Base-by-base conservation (phyloP, 2,113 vertebrate genomes). In the Bombycilla garrulus region DNA sequence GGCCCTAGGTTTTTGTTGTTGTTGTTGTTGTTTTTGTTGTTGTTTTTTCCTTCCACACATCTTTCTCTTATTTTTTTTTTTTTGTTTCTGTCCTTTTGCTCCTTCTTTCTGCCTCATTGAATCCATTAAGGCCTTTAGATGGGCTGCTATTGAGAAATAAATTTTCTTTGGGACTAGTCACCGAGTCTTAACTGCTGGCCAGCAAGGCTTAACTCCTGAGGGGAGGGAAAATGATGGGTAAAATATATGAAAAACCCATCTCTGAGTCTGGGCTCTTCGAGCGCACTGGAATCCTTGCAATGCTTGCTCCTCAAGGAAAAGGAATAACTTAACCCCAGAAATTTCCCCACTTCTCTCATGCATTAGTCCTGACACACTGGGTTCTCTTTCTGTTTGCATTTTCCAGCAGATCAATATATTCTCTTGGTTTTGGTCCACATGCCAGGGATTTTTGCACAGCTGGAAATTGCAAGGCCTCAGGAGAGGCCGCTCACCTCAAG, bases 101-200 rank as follows among this genome's bases (percentile, higher is more conserved):
- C 96, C 93, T 98, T 97, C 97, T 97, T 94, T 99, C 98, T 98
- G 98, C 97, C 98, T 98, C 98, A 98, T 97, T 99, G 98, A 99
- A 94, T 97, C 96, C 96, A 98, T 98, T 97, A 98, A 97, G 77
- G 85, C 92, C 97, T 98, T 98, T 97, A 96, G 96, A 96, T 93
- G 96, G 96, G 85, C 96, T 92, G 92, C 97, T 97, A 97, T 92
- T 97, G 95, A 97, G 98, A 97, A 98, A 96, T 97, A 97, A 95
- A 96, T 97, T 97, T 97, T 96, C 95, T 95, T 96, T 86, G 84
- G 92, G 95, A 93, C 93, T 95, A 96, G 88, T 91, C 96, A 94
- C 92, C 88, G 95, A 92, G 85, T 58, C 70, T 92, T 76, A 51
- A 81, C 94, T 97, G 96, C 93, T 97, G 97, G 96, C 97, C 97